A percentile compares a stretch with the other conserved stretches of the same genome.
These are phyloP conservation scores for Zootermopsis nevadensis DNA, from an alignment of 2,888 invertebrate species.

Conservation along the genomic window DNA sequence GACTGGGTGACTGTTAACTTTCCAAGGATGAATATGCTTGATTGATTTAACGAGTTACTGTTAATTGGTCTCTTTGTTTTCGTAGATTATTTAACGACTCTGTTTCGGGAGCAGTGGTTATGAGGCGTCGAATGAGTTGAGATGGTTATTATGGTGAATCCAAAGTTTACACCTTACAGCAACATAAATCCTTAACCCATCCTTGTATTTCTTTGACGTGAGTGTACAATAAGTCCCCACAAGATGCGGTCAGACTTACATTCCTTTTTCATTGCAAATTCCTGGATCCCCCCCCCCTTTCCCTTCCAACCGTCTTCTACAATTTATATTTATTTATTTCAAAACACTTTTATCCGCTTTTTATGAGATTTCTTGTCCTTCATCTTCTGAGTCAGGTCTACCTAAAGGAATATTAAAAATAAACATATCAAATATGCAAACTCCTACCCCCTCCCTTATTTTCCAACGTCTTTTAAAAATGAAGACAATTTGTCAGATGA, in stretches of 20 bases:
- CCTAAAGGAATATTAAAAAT: neutral
- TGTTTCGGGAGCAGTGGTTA: too few relatives aligned
- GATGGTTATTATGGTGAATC: too few relatives aligned
- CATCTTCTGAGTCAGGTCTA: neutral
- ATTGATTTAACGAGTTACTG: too few relatives aligned
- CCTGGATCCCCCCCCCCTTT: neutral
- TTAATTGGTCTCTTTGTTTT: too few relatives aligned
- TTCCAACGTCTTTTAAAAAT: neutral
- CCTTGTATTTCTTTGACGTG: neutral
- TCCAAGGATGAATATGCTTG: too few relatives aligned
- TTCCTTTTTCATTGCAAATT: neutral
- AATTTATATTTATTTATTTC: neutral
- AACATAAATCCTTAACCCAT: too few relatives aligned
- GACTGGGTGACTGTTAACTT: too few relatives aligned
- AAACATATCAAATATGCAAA: neutral
- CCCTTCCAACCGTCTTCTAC: neutral
- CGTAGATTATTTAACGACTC: too few relatives aligned
- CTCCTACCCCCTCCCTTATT: neutral
- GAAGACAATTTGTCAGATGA: neutral
- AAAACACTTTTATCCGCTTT: neutral
- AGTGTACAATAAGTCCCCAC: neutral
- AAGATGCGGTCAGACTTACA: neutral
- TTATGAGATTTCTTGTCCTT: neutral
- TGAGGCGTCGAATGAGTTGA: too few relatives aligned
- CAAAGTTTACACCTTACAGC: too few relatives aligned